These are phyloP conservation scores for Drosophila carrolli DNA, from an alignment of 1,140 invertebrate species.

Conservation along the genomic window DNA sequence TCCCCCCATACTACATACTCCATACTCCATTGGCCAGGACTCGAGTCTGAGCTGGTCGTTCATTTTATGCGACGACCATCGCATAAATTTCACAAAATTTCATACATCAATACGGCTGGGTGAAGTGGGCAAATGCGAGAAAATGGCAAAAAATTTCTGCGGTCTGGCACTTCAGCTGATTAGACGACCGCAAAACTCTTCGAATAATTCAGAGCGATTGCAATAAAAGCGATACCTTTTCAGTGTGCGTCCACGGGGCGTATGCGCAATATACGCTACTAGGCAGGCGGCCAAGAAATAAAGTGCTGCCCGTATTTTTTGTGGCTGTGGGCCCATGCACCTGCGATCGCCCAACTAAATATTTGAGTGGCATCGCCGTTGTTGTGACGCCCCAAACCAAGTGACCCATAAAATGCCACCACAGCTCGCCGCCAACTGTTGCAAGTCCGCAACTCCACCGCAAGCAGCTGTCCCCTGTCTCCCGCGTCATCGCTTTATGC, in stretches of 20 bases:
- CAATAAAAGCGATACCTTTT: conserved; percentile 46
- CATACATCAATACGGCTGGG: conserved; percentile 48
- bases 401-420: conserved; percentile 57
- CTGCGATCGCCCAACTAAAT: conserved; percentile 27
- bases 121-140: conserved; percentile 6
- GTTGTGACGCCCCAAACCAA: conserved; percentile 37
- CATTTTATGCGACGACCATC: conserved; percentile 58
- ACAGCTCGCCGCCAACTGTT: conserved; percentile 45
- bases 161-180: conserved; percentile 47
- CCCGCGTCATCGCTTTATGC: conserved; percentile 37
- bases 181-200: conserved; percentile 37
- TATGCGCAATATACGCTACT: conserved; percentile 43
- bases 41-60: conserved; percentile 48
- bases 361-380: conserved; percentile 44
- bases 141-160: conserved; percentile 23
- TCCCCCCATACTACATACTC: no score
- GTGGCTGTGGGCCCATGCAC: neutral
- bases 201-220: conserved; percentile 39
- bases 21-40: conserved; percentile 13
- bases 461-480: conserved; percentile 16
- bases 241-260: conserved; percentile 19
- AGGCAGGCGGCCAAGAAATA: conserved; percentile 52
- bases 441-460: conserved; percentile 17
- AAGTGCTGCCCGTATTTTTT: conserved; percentile 17
- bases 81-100: conserved; percentile 60